A percentile compares a stretch with the other conserved stretches of the same genome.
phyloP scores from a whole-genome alignment of 2,113 vertebrate genomes.

The Cynocephalus volans region DNA sequence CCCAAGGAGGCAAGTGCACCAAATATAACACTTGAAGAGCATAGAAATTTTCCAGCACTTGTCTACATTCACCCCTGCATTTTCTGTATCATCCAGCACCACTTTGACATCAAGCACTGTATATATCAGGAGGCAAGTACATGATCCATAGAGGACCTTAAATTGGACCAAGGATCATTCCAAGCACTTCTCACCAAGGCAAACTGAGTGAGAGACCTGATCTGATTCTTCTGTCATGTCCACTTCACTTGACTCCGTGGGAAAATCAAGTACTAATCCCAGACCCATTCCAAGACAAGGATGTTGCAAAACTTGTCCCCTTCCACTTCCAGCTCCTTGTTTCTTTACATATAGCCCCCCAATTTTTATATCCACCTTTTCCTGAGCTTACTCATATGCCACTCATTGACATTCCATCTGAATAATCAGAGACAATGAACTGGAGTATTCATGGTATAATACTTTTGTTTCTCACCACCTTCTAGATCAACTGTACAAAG shows the following conservation, averaged over 20 bases:
- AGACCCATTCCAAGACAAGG: background rate
- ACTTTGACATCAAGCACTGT: background rate
- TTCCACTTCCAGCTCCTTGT: background rate
- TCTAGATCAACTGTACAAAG: background rate
- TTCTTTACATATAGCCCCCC: background rate
- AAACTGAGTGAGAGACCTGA: background rate
- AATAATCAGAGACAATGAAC: constrained; percentile 9
- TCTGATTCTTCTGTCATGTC: background rate
- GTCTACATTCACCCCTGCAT: background rate
- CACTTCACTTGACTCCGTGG: background rate
- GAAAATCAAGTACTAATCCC: background rate
- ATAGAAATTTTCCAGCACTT: background rate
- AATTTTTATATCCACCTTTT: background rate
- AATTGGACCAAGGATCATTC: background rate
- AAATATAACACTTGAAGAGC: background rate
- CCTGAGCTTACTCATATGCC: background rate
- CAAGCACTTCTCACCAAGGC: background rate
- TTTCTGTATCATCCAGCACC: background rate
- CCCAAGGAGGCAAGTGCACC: background rate
- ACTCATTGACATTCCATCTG: background rate
- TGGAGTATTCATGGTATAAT: background rate
- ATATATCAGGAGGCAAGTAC: background rate
- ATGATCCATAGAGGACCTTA: background rate
- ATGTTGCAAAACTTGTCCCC: background rate
- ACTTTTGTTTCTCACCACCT: background rate